Percentiles rank a stretch among this genome's conserved stretches.
phyloP scores from a whole-genome alignment of 2,797 vertebrate genomes.

The Hoplostethus atlanticus region DNA sequence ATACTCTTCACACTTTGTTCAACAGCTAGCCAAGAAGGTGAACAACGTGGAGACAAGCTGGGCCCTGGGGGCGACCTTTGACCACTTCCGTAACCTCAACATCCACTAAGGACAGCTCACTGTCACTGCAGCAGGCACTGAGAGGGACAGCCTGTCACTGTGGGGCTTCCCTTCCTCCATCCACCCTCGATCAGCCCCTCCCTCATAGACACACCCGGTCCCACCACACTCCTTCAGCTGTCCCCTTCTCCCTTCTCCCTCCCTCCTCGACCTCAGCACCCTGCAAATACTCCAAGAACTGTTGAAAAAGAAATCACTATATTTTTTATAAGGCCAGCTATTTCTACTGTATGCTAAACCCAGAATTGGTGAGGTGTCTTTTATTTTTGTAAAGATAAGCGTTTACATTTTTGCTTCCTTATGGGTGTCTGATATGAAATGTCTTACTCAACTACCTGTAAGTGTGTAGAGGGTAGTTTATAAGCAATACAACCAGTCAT shows the following conservation, averaged over 20 bases:
- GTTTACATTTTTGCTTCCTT: conserved; percentile 81
- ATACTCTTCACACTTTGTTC: conserved; percentile 41
- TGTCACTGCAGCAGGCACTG: conserved; percentile 73
- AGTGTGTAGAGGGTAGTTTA: conserved; percentile 60
- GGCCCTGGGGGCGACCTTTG: conserved; percentile 96
- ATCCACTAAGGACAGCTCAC: conserved; percentile 83
- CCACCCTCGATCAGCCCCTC: conserved; percentile 48
- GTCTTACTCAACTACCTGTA: conserved; percentile 66
- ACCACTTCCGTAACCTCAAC: conserved; percentile 93
- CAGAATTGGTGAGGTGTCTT: conserved; percentile 72
- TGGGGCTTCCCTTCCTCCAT: conserved; percentile 65
- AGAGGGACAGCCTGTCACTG: conserved; percentile 74
- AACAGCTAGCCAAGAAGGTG: conserved; percentile 96
- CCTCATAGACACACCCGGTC: conserved; percentile 49
- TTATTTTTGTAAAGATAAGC: conserved; percentile 78
- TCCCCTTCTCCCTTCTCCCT: conserved; percentile 42
- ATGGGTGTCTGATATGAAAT: conserved; percentile 72
- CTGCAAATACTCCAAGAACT: conserved; percentile 73
- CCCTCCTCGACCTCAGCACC: conserved; percentile 67
- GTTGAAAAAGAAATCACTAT: conserved; percentile 83
- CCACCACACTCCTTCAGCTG: conserved; percentile 56
- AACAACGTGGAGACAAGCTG: conserved; percentile 99
- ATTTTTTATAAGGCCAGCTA: conserved; percentile 86
- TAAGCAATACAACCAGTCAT: conserved; percentile 62
- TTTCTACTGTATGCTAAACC: conserved; percentile 87